phyloP scores from a whole-genome alignment of 37 sponge, comb jelly and placozoan species.

The Spongilla lacustris region DNA sequence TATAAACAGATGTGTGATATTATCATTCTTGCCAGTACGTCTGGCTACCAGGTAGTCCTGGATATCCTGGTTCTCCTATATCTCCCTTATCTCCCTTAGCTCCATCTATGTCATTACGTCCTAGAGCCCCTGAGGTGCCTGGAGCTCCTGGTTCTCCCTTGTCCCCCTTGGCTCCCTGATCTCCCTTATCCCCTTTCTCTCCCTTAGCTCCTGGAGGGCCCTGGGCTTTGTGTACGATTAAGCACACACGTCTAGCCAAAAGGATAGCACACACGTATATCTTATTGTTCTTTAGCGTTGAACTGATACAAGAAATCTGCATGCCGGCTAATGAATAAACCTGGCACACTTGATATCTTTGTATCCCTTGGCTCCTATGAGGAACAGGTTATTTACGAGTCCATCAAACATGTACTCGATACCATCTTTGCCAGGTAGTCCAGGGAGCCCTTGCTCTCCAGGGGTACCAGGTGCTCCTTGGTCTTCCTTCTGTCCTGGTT shows the following conservation, averaged over 20 bases:
- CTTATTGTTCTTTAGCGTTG: too few species aligned
- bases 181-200: slow-evolving; percentile 31
- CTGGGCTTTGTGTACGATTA: too few species aligned
- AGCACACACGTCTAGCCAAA: too few species aligned
- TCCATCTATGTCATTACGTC: slow-evolving; percentile 63
- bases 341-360: slow-evolving; percentile 55
- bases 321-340: too few species aligned
- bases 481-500: background rate
- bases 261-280: too few species aligned
- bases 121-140: slow-evolving; percentile 39
- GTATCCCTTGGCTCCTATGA: slow-evolving; percentile 33
- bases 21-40: background rate
- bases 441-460: slow-evolving; percentile 56
- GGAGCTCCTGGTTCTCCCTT: slow-evolving; percentile 55
- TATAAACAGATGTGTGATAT: background rate
- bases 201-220: slow-evolving; percentile 61
- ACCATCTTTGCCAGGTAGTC: slow-evolving; percentile 17
- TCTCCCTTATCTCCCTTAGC: slow-evolving; percentile 49
- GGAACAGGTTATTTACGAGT: background rate
- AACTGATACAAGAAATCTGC: too few species aligned
- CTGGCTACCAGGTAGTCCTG: slow-evolving; percentile 23
- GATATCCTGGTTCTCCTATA: slow-evolving; percentile 14
- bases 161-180: slow-evolving; percentile 56
- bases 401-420: background rate
- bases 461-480: slow-evolving; percentile 37